phyloP scores from a whole-genome alignment of 1,140 invertebrate species.

The Trinorchestia longiramus region DNA sequence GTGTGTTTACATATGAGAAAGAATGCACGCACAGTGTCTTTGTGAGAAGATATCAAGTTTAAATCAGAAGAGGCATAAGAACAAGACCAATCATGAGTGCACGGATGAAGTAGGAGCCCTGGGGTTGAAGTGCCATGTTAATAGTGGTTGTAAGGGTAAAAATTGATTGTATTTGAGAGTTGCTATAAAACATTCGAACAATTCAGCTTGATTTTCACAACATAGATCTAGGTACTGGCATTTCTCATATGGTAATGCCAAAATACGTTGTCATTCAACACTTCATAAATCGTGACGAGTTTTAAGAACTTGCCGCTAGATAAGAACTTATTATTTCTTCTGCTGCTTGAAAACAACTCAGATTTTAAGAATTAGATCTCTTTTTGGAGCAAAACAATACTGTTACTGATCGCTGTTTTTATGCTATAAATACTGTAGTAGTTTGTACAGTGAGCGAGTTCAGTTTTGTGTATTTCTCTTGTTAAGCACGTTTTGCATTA shows the following conservation, averaged over 20 bases:
- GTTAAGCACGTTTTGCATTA: neutral
- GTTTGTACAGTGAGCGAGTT: constrained; percentile 7
- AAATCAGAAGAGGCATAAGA: neutral
- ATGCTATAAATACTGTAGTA: neutral
- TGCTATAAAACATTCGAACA: too few species aligned
- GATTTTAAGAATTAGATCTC: neutral
- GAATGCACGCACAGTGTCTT: neutral
- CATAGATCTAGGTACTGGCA: neutral
- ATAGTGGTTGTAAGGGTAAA: too few species aligned
- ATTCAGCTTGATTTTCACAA: too few species aligned
- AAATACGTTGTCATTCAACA: neutral
- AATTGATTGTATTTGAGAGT: too few species aligned
- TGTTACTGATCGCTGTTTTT: neutral
- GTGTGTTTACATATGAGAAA: neutral
- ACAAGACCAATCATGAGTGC: neutral
- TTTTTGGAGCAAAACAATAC: neutral
- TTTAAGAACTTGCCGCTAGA: neutral
- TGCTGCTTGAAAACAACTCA: neutral
- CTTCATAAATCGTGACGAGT: neutral
- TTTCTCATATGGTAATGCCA: neutral
- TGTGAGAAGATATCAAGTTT: neutral
- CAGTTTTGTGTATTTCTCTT: neutral
- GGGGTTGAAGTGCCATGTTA: too few species aligned
- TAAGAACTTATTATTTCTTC: neutral
- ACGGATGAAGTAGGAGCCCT: too few species aligned